These are phyloP conservation scores for Thymelicus sylvestris DNA, from an alignment of 2,888 invertebrate genomes.

Conservation along the genomic window DNA sequence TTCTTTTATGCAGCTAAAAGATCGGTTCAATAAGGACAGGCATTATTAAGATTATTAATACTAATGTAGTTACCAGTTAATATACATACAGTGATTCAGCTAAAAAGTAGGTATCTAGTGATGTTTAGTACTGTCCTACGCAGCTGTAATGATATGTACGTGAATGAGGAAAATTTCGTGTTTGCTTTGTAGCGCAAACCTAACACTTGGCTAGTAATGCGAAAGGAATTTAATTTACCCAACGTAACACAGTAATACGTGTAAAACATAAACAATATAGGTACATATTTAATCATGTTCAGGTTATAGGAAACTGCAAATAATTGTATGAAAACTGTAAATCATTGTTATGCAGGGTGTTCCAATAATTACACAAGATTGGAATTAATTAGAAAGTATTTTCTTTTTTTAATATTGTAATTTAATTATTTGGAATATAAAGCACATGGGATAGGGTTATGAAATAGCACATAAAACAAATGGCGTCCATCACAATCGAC, in stretches of 20 bases:
- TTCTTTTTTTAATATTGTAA: too few relatives aligned
- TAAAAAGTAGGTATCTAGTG: not conserved
- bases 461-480: too few relatives aligned
- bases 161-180: slow-evolving; percentile 44
- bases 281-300: not conserved
- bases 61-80: not conserved
- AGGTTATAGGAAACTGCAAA: not conserved
- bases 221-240: slow-evolving; percentile 18
- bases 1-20: too few relatives aligned
- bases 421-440: too few relatives aligned
- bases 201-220: slow-evolving; percentile 22
- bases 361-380: too few relatives aligned
- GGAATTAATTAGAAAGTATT: too few relatives aligned
- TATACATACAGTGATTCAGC: not conserved
- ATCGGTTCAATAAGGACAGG: too few relatives aligned
- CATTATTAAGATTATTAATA: too few relatives aligned
- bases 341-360: too few relatives aligned
- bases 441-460: too few relatives aligned
- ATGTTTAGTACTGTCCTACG: not conserved
- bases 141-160: slow-evolving; percentile 30
- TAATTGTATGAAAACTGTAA: too few relatives aligned
- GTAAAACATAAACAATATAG: not conserved
- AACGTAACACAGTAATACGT: not conserved
- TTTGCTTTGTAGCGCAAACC: slow-evolving; percentile 32
- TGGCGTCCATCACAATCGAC: too few relatives aligned